Evolutionary conservation across 2,888 invertebrate species (phyloP).

Genomic region (Sarcophaga subvicina): DNA sequence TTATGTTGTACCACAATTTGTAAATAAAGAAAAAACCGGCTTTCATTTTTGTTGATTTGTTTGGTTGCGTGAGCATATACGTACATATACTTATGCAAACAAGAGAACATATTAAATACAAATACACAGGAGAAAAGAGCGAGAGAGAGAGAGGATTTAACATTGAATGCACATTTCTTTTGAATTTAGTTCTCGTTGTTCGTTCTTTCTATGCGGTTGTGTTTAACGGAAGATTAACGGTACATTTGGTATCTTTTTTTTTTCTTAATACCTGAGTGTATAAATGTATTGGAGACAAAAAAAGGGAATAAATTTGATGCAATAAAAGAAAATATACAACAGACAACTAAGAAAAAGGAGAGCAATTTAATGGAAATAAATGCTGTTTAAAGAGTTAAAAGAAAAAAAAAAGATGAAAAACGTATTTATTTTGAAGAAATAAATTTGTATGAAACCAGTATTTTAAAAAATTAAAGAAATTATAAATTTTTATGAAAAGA

Average conservation of each 20-base stretch:
- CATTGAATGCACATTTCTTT: slow-evolving; percentile 62
- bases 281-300: not conserved
- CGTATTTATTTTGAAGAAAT: no score
- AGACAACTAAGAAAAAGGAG: slow-evolving; percentile 1
- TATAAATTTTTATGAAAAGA: not conserved
- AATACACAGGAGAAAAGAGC: not conserved
- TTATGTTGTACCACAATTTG: slow-evolving; percentile 4
- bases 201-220: slow-evolving; percentile 75
- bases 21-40: slow-evolving; percentile 43
- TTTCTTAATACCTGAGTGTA: slow-evolving; percentile 2
- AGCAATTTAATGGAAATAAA: slow-evolving; percentile 30
- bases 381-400: not conserved
- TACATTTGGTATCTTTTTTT: not conserved
- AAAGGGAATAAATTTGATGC: not conserved
- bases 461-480: not conserved
- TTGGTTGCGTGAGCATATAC: not conserved
- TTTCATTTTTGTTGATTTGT: slow-evolving; percentile 34
- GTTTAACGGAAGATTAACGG: slow-evolving; percentile 49
- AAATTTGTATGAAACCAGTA: no score
- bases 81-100: not conserved
- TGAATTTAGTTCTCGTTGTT: slow-evolving; percentile 75
- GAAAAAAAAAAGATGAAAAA: no score
- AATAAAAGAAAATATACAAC: not conserved
- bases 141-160: slow-evolving; percentile 39
- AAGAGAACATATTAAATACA: not conserved